phyloP scores from a whole-genome alignment of 2,113 vertebrate genomes.

The Phrynocephalus versicolor region DNA sequence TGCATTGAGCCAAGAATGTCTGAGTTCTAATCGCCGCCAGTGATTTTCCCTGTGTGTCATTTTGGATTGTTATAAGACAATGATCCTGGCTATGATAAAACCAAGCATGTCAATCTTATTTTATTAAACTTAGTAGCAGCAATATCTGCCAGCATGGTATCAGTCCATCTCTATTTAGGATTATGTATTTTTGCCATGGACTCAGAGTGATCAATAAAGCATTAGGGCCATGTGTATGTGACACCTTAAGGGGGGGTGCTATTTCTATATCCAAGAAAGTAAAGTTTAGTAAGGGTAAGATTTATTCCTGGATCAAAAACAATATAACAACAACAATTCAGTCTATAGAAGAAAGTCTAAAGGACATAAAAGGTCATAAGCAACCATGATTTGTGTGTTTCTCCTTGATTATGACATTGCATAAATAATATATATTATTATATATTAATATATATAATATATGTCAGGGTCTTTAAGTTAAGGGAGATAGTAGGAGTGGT shows the following conservation, averaged over 20 bases:
- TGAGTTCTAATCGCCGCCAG: slow-evolving; percentile 28
- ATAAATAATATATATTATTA: neutral
- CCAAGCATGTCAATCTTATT: slow-evolving; percentile 70
- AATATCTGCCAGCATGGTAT: slow-evolving; percentile 66
- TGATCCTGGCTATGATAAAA: slow-evolving; percentile 71
- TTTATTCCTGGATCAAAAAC: slow-evolving; percentile 48
- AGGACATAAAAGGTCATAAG: slow-evolving; percentile 14
- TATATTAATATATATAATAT: too few relatives aligned
- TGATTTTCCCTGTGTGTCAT: slow-evolving; percentile 52
- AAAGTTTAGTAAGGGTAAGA: slow-evolving; percentile 40
- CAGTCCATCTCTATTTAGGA: slow-evolving; percentile 72
- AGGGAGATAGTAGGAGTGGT: too few relatives aligned
- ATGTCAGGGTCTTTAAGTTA: too few relatives aligned
- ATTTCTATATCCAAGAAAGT: slow-evolving; percentile 43
- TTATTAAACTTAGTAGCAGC: slow-evolving; percentile 74
- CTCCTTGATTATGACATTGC: slow-evolving; percentile 15
- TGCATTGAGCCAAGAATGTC: neutral
- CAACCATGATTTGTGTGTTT: slow-evolving; percentile 2
- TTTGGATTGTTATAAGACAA: slow-evolving; percentile 64
- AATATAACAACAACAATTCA: neutral
- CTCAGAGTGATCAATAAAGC: slow-evolving; percentile 55
- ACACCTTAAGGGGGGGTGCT: slow-evolving; percentile 32
- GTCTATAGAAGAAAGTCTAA: slow-evolving; percentile 38
- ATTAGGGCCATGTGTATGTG: slow-evolving; percentile 48
- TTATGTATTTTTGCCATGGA: slow-evolving; percentile 54